Conservation (phyloP, 92 coral and sea anemone genomes). For the Muricea muricata region DNA sequence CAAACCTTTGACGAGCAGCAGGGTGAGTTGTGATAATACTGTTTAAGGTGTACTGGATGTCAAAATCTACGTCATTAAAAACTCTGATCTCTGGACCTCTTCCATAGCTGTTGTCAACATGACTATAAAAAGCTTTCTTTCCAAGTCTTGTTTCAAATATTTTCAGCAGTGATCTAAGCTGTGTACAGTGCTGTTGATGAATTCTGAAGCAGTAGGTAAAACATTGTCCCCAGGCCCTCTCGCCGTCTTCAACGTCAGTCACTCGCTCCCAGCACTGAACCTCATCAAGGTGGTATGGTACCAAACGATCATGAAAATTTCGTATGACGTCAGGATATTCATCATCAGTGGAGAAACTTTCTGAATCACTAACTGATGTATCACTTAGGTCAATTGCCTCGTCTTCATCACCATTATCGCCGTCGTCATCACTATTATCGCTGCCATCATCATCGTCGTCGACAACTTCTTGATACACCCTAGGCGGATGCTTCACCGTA, state of each 20-base stretch:
- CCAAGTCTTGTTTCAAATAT: conserved; percentile 56
- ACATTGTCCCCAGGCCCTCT: conserved; percentile 68
- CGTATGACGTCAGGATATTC: background rate
- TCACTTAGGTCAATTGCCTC: background rate
- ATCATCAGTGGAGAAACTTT: background rate
- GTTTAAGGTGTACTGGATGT: conserved; percentile 71
- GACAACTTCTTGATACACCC: conserved; percentile 49
- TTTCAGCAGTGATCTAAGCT: conserved; percentile 49
- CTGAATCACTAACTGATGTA: background rate
- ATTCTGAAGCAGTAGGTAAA: conserved; percentile 54
- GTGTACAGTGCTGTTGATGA: background rate
- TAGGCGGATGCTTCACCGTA: conserved; percentile 75
- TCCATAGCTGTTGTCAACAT: conserved; percentile 37
- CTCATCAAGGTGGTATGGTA: background rate
- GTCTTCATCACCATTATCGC: conserved; percentile 21
- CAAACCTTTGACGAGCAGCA: conserved; percentile 65
- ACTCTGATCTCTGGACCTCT: background rate
- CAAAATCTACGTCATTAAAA: conserved; percentile 62
- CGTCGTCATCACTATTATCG: conserved; percentile 43
- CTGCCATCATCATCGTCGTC: conserved; percentile 22
- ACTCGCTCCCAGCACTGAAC: background rate
- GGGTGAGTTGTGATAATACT: conserved; percentile 74
- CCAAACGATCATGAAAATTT: background rate
- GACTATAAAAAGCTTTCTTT: conserved; percentile 68
- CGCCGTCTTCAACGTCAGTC: conserved; percentile 43